Percentiles rank a stretch among this genome's conserved stretches.
phyloP scores from a whole-genome alignment of 2,888 invertebrate genomes.

The Epistrophella euchroma region DNA sequence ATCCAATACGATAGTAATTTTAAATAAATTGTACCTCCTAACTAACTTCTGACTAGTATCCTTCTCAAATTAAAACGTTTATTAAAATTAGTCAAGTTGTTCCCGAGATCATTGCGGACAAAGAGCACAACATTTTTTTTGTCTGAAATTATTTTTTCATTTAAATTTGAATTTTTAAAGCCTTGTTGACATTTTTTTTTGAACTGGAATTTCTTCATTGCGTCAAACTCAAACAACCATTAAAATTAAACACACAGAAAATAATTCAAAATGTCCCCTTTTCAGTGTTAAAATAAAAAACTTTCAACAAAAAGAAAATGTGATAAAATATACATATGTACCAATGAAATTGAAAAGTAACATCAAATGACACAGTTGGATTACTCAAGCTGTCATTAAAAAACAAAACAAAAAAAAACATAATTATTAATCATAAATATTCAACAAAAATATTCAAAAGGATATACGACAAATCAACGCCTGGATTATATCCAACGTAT shows the following conservation, averaged over 20 bases:
- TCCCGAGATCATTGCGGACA: background rate
- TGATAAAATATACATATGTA: background rate
- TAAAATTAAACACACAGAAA: background rate
- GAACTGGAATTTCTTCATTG: conserved; percentile 31
- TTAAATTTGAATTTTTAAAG: no score
- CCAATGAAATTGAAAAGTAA: conserved; percentile 13
- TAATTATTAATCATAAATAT: conserved; percentile 1
- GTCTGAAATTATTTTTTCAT: no score
- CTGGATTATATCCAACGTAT: background rate
- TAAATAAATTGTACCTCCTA: background rate
- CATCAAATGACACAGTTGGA: conserved; percentile 53
- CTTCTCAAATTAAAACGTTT: no score
- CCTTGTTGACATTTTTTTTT: background rate
- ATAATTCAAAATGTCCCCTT: background rate
- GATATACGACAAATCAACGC: conserved; percentile 14
- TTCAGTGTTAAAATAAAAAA: conserved; percentile 44
- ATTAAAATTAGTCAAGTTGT: background rate
- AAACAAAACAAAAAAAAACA: conserved; percentile 11
- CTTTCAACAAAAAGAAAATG: background rate
- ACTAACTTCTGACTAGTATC: background rate
- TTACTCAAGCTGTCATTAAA: conserved; percentile 27
- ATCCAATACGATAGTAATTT: background rate
- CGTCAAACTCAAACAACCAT: conserved; percentile 31
- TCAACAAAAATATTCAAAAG: conserved; percentile 7
- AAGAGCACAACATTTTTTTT: no score